These are phyloP conservation scores for Cyprinodon brontotheroides DNA, from an alignment of 2,113 vertebrate species.

Conservation along the genomic window DNA sequence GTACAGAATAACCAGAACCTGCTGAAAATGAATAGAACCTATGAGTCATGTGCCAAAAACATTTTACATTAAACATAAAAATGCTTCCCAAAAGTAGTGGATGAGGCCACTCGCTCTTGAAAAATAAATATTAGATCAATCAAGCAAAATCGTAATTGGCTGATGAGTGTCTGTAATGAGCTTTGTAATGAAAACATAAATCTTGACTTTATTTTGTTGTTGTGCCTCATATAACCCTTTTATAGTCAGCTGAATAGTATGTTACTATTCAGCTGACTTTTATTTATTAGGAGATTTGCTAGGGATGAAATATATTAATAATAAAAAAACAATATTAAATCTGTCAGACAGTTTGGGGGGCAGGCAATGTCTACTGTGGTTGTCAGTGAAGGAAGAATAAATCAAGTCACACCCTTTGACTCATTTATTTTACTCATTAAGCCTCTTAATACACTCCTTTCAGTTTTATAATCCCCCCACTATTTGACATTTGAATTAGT, in stretches of 20 bases:
- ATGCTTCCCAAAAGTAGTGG: too few relatives aligned
- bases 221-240: slow-evolving; percentile 7
- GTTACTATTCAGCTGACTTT: slow-evolving; percentile 7
- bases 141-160: too few relatives aligned
- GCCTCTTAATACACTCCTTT: slow-evolving; percentile 15
- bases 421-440: slow-evolving; percentile 39
- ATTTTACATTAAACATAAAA: too few relatives aligned
- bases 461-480: slow-evolving; percentile 27
- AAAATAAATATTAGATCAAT: too few relatives aligned
- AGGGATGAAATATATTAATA: background rate
- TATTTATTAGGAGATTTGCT: slow-evolving; percentile 17
- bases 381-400: slow-evolving; percentile 28
- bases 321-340: slow-evolving; percentile 43
- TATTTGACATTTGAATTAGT: slow-evolving; percentile 35
- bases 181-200: slow-evolving; percentile 16
- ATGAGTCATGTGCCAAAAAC: too few relatives aligned
- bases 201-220: slow-evolving; percentile 53
- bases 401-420: slow-evolving; percentile 34
- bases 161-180: slow-evolving; percentile 14
- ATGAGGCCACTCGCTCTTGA: too few relatives aligned
- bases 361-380: background rate
- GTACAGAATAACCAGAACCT: too few relatives aligned
- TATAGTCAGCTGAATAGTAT: slow-evolving; percentile 32
- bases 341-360: background rate
- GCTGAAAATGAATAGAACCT: too few relatives aligned